Evolutionary conservation across 2,888 invertebrate genomes (phyloP).

Genomic region (Therioaphis trifolii): DNA sequence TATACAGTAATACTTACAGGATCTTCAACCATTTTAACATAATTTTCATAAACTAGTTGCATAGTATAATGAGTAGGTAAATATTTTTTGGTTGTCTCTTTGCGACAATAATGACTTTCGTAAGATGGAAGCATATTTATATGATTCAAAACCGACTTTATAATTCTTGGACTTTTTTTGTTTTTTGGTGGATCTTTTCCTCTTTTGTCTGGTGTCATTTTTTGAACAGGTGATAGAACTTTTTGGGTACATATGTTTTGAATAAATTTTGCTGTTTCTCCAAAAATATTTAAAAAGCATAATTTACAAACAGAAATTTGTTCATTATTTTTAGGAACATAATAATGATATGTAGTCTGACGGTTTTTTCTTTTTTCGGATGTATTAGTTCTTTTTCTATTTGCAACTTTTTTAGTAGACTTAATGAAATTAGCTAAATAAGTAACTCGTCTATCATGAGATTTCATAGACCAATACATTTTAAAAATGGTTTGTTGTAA

Average conservation of each 20-base stretch:
- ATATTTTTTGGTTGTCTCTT: no score
- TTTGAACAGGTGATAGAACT: neutral
- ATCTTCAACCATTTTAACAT: neutral
- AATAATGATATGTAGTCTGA: neutral
- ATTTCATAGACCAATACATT: no score
- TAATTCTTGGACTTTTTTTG: neutral
- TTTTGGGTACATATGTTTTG: neutral
- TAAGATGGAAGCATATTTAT: neutral
- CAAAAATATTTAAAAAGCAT: neutral
- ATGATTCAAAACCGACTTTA: neutral
- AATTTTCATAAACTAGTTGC: neutral
- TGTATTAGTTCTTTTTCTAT: no score
- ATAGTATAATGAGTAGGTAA: constrained; percentile 2
- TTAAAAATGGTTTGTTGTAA: no score
- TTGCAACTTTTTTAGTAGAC: no score
- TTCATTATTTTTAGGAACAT: neutral
- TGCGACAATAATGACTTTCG: neutral
- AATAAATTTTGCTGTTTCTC: neutral
- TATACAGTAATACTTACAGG: neutral
- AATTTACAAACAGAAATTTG: neutral
- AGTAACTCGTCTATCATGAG: no score
- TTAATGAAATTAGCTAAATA: no score
- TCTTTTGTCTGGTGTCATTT: neutral
- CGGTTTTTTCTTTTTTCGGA: neutral
- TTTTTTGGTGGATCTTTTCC: neutral